phyloP scores from a whole-genome alignment of 2,888 invertebrate genomes.

The Alloplasta piceator region DNA sequence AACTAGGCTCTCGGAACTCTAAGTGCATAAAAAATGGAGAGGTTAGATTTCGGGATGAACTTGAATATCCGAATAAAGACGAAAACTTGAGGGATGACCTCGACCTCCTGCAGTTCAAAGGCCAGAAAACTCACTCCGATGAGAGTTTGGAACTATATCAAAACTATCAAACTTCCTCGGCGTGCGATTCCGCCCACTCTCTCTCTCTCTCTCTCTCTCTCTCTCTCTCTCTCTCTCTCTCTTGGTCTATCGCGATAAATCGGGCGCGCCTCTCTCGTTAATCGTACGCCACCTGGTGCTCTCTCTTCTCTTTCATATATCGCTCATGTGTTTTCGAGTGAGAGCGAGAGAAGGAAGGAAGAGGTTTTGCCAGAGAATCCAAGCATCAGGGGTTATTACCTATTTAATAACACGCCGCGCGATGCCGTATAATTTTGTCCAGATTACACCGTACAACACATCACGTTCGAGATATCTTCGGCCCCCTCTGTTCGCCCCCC shows the following conservation, averaged over 20 bases:
- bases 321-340: conserved; percentile 36
- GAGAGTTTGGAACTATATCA: conserved; percentile 45
- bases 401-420: conserved; percentile 76
- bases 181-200: conserved; percentile 60
- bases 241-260: conserved; percentile 55
- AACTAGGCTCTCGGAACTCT: too few species aligned
- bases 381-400: conserved; percentile 72
- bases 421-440: conserved; percentile 66
- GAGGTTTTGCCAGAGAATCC: conserved; percentile 39
- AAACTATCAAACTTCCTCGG: conserved; percentile 51
- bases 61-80: conserved; percentile 4
- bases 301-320: conserved; percentile 49
- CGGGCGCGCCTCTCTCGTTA: conserved; percentile 64
- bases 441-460: conserved; percentile 57
- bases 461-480: conserved; percentile 23
- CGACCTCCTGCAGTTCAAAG: conserved; percentile 25
- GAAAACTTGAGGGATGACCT: conserved; percentile 25
- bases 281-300: conserved; percentile 64
- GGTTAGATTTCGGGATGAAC: neutral
- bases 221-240: conserved; percentile 2
- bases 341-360: conserved; percentile 46
- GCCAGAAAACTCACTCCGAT: conserved; percentile 17
- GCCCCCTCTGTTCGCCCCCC: neutral
- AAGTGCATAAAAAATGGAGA: neutral
- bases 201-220: conserved; percentile 58